Conservation (phyloP, 1,140 invertebrate genomes). For the Helicoverpa armigera region DNA sequence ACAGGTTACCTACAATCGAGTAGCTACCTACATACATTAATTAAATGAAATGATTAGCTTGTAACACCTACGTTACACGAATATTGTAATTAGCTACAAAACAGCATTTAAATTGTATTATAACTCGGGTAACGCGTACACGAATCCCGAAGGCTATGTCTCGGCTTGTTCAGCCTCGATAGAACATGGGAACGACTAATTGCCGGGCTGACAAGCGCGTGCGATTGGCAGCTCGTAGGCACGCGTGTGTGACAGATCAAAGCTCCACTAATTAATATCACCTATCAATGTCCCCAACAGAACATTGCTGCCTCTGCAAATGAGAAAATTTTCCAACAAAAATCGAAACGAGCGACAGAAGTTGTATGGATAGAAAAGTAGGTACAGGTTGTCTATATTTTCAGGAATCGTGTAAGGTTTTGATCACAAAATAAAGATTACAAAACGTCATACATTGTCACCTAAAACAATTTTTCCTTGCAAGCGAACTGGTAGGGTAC, state of each 20-base stretch:
- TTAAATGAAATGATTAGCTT: no score
- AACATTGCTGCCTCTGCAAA: background rate
- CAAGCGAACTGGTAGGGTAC: no score
- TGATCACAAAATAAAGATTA: background rate
- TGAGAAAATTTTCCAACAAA: constrained; percentile 3
- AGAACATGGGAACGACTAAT: constrained; percentile 63
- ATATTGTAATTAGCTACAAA: constrained; percentile 16
- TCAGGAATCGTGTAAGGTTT: background rate
- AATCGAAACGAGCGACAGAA: background rate
- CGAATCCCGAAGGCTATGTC: constrained; percentile 7
- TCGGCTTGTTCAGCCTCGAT: constrained; percentile 1
- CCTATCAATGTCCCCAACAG: constrained; percentile 30
- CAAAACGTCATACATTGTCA: background rate
- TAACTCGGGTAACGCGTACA: constrained; percentile 23
- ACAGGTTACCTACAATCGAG: no score
- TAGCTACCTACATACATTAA: no score
- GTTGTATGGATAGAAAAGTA: background rate
- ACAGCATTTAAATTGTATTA: background rate
- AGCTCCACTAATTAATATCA: constrained; percentile 68
- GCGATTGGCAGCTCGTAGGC: constrained; percentile 66
- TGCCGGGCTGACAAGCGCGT: constrained; percentile 60
- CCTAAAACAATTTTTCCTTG: no score
- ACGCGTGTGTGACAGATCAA: constrained; percentile 64
- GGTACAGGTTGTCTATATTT: background rate
- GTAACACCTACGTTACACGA: background rate